A percentile compares a stretch with the other conserved stretches of the same genome.
Conservation (phyloP, 2,888 invertebrate genomes). For the Coleophora deauratella region DNA sequence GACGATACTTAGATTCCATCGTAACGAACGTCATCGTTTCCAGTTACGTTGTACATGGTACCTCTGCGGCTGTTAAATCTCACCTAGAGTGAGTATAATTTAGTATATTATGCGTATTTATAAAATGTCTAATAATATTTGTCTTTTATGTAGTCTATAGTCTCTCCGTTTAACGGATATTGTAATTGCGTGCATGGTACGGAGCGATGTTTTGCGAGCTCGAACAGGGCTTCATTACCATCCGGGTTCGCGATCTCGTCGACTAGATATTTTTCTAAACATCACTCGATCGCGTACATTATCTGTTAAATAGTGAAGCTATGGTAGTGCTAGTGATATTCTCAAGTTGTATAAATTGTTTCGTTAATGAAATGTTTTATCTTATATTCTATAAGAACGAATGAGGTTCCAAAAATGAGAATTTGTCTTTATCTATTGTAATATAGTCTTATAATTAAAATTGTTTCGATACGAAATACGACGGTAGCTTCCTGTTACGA, state of each 20-base stretch:
- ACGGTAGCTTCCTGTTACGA: conserved; percentile 56
- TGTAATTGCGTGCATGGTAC: neutral
- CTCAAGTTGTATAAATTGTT: conserved; percentile 54
- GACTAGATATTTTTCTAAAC: too few species aligned
- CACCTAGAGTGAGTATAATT: conserved; percentile 48
- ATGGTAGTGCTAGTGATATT: conserved; percentile 66
- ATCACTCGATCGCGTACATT: neutral
- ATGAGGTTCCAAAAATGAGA: conserved; percentile 29
- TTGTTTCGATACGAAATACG: conserved; percentile 44
- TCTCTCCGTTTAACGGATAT: conserved; percentile 1
- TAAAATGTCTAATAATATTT: conserved; percentile 40
- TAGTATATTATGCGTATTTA: conserved; percentile 53
- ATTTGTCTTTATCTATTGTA: conserved; percentile 39
- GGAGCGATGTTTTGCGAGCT: too few species aligned
- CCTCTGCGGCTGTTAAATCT: conserved; percentile 63
- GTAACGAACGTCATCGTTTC: conserved; percentile 39
- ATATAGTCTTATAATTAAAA: conserved; percentile 39
- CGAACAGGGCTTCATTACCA: too few species aligned
- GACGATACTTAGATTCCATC: conserved; percentile 37
- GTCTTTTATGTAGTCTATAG: conserved; percentile 23
- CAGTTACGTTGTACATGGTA: conserved; percentile 58
- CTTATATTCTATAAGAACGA: conserved; percentile 45
- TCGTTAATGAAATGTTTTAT: conserved; percentile 33
- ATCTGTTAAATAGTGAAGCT: conserved; percentile 12
- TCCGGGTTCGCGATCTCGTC: too few species aligned